Conservation (phyloP, 2,797 vertebrate genomes). For the Enteromius afrohamiltoni region DNA sequence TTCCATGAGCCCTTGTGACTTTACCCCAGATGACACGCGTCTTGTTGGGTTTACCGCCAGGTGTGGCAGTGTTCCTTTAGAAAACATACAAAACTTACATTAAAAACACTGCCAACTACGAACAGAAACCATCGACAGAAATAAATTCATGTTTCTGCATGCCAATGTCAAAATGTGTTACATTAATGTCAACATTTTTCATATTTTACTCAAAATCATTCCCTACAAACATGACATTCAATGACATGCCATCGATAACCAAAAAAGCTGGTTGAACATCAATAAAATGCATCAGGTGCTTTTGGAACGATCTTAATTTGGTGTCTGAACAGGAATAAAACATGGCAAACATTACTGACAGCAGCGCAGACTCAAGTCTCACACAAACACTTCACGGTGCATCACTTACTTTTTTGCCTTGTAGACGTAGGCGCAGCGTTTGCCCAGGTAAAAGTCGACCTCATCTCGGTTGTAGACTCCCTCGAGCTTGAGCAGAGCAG, state of each 20-base stretch:
- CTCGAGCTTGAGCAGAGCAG: conserved; percentile 93
- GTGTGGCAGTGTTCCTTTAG: conserved; percentile 91
- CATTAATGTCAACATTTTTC: neutral
- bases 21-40: conserved; percentile 98
- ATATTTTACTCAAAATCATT: neutral
- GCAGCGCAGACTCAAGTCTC: neutral
- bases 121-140: neutral
- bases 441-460: conserved; percentile 96
- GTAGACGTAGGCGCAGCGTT: conserved; percentile 97
- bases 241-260: neutral
- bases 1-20: conserved; percentile 92
- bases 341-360: neutral
- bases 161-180: neutral
- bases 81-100: conserved; percentile 3
- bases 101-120: neutral
- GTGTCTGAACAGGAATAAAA: neutral
- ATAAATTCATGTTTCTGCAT: too few species aligned
- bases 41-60: conserved; percentile 94
- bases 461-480: conserved; percentile 91
- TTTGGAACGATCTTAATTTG: neutral
- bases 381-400: neutral
- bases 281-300: too few species aligned
- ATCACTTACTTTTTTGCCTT: conserved; percentile 95
- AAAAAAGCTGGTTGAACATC: neutral
- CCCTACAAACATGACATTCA: neutral